Conservation (phyloP, 2,797 vertebrate genomes). For the Oreonectes daqikongensis region DNA sequence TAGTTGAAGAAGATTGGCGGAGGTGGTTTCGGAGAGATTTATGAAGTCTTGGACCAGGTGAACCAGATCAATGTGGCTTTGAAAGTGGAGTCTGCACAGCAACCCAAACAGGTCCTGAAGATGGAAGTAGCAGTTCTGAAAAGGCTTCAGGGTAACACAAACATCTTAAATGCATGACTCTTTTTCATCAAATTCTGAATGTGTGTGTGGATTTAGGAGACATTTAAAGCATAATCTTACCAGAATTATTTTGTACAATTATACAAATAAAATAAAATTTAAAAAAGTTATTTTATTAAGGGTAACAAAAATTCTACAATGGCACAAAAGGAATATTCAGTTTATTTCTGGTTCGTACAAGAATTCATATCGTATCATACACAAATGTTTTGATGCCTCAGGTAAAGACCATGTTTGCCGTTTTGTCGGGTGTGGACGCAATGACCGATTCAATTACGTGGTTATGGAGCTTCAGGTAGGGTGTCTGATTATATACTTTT, state of each 20-base stretch:
- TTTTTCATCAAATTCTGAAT: background rate
- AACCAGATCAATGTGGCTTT: slow-evolving; percentile 92
- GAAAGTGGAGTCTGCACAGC: slow-evolving; percentile 97
- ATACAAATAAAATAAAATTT: no score
- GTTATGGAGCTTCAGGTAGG: slow-evolving; percentile 98
- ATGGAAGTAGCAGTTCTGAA: slow-evolving; percentile 98
- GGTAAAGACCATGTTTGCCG: slow-evolving; percentile 99
- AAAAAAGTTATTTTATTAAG: no score
- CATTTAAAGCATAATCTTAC: background rate
- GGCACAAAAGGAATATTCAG: no score
- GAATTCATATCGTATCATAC: no score
- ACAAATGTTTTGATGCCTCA: slow-evolving; percentile 58
- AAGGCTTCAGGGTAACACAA: slow-evolving; percentile 92
- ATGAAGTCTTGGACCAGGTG: slow-evolving; percentile 94
- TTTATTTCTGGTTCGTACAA: background rate
- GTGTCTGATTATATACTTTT: background rate
- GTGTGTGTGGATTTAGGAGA: background rate
- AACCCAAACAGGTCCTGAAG: slow-evolving; percentile 98
- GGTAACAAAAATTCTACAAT: no score
- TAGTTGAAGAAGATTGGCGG: slow-evolving; percentile 96
- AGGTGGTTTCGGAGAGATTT: slow-evolving; percentile 98
- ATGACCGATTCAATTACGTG: slow-evolving; percentile 98
- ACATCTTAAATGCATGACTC: background rate
- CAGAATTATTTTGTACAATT: no score
- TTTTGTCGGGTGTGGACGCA: slow-evolving; percentile 96